These are phyloP conservation scores for Ascidia mentula DNA, from an alignment of 23 tunicate genomes.

Conservation along the genomic window DNA sequence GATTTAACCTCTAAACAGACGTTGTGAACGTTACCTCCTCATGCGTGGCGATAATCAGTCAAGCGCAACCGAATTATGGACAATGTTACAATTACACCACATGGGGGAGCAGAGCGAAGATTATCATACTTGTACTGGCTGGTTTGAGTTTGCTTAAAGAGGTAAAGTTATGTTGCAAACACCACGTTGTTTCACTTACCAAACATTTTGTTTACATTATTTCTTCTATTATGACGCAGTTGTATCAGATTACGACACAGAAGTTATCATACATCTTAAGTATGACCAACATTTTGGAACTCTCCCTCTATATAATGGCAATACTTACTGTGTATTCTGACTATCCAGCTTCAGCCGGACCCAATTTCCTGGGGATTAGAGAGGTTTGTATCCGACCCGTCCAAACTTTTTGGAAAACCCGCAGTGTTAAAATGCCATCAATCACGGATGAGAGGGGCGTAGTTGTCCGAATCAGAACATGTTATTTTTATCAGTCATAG, in stretches of 20 bases:
- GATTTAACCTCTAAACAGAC: background rate
- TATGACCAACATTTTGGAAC: constrained; percentile 75
- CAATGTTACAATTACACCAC: constrained; percentile 2
- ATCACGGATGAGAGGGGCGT: no score
- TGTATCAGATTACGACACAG: constrained; percentile 53
- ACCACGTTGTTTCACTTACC: no score
- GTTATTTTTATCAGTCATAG: no score
- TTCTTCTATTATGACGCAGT: constrained; percentile 29
- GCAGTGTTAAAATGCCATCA: no score
- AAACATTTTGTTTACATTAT: background rate
- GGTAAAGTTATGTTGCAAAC: no score
- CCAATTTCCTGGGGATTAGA: constrained; percentile 42
- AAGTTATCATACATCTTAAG: constrained; percentile 41
- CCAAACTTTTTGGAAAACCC: no score
- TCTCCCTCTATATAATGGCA: constrained; percentile 58
- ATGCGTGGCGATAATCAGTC: constrained; percentile 9
- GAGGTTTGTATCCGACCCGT: constrained; percentile 76
- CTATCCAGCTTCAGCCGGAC: constrained; percentile 17
- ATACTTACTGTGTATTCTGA: constrained; percentile 65
- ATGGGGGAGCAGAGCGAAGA: constrained; percentile 39
- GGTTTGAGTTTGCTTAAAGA: constrained; percentile 70
- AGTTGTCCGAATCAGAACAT: no score
- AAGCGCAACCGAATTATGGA: constrained; percentile 2
- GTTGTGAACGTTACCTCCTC: background rate
- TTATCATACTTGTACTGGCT: constrained; percentile 50